phyloP scores from a whole-genome alignment of 2,797 vertebrate genomes.

The Macrochelys suwanniensis region DNA sequence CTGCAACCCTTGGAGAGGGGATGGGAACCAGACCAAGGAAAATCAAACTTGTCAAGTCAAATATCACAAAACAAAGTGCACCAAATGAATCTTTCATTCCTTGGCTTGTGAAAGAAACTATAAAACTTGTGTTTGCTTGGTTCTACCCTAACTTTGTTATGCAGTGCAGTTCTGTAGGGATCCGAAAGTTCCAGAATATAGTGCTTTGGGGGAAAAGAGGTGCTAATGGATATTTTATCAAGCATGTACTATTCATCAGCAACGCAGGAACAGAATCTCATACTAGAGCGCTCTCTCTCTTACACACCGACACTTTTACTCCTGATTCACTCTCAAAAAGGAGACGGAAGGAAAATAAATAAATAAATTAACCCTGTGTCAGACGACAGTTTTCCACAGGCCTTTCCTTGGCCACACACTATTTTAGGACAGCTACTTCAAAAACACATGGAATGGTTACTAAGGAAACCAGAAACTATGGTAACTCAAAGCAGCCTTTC shows the following conservation, averaged over 20 bases:
- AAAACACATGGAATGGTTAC: slow-evolving; percentile 10
- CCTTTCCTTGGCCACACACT: slow-evolving; percentile 2
- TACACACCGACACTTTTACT: not conserved
- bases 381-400: not conserved
- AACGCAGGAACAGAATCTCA: not conserved
- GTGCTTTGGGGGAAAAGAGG: not conserved
- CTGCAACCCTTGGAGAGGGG: no score
- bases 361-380: not conserved
- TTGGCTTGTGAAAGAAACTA: not conserved
- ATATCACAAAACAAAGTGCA: not conserved
- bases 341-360: not conserved
- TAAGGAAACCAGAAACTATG: slow-evolving; percentile 64
- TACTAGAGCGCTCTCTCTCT: not conserved
- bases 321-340: not conserved
- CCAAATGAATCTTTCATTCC: not conserved
- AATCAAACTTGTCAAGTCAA: no score
- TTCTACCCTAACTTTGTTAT: not conserved
- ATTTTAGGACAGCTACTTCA: slow-evolving; percentile 37
- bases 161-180: not conserved
- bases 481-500: slow-evolving; percentile 31
- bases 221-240: slow-evolving; percentile 5
- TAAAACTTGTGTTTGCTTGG: not conserved
- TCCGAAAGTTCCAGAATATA: slow-evolving; percentile 1
- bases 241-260: not conserved
- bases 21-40: no score